Evolutionary conservation across 92 coral and sea anemone species (phyloP), one percentile per base, ranked within the genome.

Genomic region (Palythoa grandiflora): DNA sequence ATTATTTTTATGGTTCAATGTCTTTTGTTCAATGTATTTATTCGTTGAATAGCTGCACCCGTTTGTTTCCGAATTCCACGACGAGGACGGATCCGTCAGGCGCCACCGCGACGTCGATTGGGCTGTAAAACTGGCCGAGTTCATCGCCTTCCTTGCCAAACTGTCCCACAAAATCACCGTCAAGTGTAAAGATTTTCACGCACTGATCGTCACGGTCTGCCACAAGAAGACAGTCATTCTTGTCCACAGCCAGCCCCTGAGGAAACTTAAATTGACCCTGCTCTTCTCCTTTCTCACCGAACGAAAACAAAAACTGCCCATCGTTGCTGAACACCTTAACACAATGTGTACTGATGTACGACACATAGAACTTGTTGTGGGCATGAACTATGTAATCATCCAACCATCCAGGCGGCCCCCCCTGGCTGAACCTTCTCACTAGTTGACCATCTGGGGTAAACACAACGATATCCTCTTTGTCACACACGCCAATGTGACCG

Each of bases 331-430:
- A 94, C 38, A 93, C 93, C 85, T 93, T 94, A 11, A 94, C 94
- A 71, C 92, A 76, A 79, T 94, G 96, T 39, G 94, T 93, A 79
- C 94, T 95, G 35, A 95, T 94, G 66, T 94, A 95, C 59, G 98
- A 92, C 2, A 94, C 98, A 73, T 91, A 85, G 86, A 94, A 94
- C 20, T 81, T 81, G 75, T 81, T 81, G 60, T 63, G 47, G 60
- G 35, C 63, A 35, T 81, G 86, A 44, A 81, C 86, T 65, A 81
- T 81, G 60, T 81, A 81, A 48, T 81, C 86, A 54, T 81, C 86
- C 44, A 81, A 60, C 86, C 86, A 81, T 15, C 86, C 86, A 6
- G 86, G 86, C 9, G 86, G 86, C 0, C 86, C 86, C 13, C 86
- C 86, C 74, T 81, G 86, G 40, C 86, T 81, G 20, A 81, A 81